phyloP scores from a whole-genome alignment of 2,113 vertebrate genomes.

The Odocoileus hemionus region DNA sequence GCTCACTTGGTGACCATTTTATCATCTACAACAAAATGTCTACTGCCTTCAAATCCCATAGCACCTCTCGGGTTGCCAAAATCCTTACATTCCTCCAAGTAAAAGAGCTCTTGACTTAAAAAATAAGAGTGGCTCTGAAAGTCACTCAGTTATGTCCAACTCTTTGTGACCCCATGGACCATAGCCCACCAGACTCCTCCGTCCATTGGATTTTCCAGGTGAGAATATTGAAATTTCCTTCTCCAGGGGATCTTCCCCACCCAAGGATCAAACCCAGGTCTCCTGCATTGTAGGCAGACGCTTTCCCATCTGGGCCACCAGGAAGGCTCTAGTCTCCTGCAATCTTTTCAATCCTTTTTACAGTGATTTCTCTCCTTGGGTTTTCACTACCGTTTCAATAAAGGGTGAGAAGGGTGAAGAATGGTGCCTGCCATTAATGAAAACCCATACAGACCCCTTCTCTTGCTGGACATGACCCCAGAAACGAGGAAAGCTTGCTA shows the following conservation, averaged over 20 bases:
- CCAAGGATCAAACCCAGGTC: not conserved
- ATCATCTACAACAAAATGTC: not conserved
- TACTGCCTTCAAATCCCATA: not conserved
- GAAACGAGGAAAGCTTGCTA: not conserved
- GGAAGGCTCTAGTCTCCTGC: not conserved
- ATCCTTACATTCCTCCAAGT: not conserved
- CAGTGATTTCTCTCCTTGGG: not conserved
- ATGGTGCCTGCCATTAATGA: not conserved
- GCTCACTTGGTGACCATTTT: not conserved
- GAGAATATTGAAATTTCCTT: not conserved
- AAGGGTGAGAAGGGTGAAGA: not conserved
- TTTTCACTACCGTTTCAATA: not conserved
- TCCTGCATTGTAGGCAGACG: fast-evolving
- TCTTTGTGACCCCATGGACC: not conserved
- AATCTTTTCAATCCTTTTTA: not conserved
- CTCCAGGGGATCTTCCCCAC: not conserved
- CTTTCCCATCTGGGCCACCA: not conserved
- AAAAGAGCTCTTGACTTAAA: not conserved
- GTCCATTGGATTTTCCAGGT: not conserved
- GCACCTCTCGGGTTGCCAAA: not conserved
- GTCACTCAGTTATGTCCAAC: fast-evolving
- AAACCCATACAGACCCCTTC: not conserved
- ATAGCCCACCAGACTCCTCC: not conserved
- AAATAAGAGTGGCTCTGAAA: not conserved
- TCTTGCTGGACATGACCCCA: not conserved